A percentile compares a stretch with the other conserved stretches of the same genome.
Evolutionary conservation across 2,113 vertebrate genomes (phyloP).

Genomic region (Carettochelys insculpta): DNA sequence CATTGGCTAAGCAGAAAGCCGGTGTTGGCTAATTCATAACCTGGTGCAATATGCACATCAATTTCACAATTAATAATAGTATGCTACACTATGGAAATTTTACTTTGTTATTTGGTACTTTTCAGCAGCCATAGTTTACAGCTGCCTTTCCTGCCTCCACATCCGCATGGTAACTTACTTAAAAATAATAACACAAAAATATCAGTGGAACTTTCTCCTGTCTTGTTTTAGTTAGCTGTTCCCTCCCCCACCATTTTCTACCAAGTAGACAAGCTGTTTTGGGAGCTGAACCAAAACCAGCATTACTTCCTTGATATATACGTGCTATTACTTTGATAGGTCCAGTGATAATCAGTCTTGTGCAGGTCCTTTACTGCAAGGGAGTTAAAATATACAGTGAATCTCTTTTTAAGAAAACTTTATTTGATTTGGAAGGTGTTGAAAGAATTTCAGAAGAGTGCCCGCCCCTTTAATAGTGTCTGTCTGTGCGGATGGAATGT

Average conservation of each 20-base stretch:
- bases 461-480: background rate
- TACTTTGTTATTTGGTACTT: background rate
- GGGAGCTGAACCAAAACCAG: background rate
- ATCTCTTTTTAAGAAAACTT: constrained; percentile 1
- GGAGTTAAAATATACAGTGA: background rate
- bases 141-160: background rate
- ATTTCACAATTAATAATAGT: constrained; percentile 63
- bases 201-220: background rate
- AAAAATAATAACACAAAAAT: background rate
- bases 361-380: constrained; percentile 32
- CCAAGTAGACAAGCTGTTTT: background rate
- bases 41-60: constrained; percentile 61
- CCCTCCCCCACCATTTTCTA: background rate
- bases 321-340: background rate
- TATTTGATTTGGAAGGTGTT: background rate
- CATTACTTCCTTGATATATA: constrained; percentile 7
- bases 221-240: background rate
- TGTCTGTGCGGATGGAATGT: background rate
- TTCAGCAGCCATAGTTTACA: background rate
- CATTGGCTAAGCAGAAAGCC: constrained; percentile 57
- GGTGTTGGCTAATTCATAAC: constrained; percentile 66
- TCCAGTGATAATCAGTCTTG: background rate
- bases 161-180: background rate
- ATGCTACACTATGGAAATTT: constrained; percentile 5
- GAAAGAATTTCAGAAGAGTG: background rate